phyloP scores from a whole-genome alignment of 1,140 invertebrate species.

The Asbolus verrucosus region DNA sequence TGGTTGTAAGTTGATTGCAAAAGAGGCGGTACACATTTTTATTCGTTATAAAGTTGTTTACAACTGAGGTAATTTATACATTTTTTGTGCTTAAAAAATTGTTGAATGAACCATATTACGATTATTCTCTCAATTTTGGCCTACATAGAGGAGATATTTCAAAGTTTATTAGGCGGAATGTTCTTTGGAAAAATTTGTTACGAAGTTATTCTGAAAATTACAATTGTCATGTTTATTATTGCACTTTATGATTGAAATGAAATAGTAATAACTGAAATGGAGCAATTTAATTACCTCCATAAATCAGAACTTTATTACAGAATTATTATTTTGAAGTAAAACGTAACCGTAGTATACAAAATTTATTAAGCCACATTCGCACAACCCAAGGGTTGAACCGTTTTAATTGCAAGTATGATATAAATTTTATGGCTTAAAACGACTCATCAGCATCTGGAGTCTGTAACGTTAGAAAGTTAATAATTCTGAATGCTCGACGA shows the following conservation, averaged over 20 bases:
- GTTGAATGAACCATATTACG: no score
- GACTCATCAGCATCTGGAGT: slow-evolving; percentile 15
- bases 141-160: no score
- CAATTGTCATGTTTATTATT: not conserved
- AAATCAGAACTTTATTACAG: slow-evolving; percentile 42
- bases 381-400: slow-evolving; percentile 9
- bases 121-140: no score
- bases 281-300: slow-evolving; percentile 19
- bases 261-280: slow-evolving; percentile 21
- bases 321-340: slow-evolving; percentile 42
- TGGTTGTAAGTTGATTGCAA: no score
- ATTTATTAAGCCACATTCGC: slow-evolving; percentile 39
- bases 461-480: not conserved
- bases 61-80: no score
- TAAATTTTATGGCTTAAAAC: slow-evolving; percentile 8
- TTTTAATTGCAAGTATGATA: slow-evolving; percentile 16
- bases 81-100: no score
- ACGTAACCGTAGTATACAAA: slow-evolving; percentile 21
- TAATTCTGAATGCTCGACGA: not conserved
- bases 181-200: not conserved
- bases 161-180: not conserved
- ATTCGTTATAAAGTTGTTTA: no score
- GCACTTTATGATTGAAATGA: slow-evolving; percentile 35
- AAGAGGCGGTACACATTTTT: no score
- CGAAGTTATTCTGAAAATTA: slow-evolving; percentile 13